Evolutionary conservation across 1,140 invertebrate species (phyloP).

Genomic region (Druon quercuslanigerum): DNA sequence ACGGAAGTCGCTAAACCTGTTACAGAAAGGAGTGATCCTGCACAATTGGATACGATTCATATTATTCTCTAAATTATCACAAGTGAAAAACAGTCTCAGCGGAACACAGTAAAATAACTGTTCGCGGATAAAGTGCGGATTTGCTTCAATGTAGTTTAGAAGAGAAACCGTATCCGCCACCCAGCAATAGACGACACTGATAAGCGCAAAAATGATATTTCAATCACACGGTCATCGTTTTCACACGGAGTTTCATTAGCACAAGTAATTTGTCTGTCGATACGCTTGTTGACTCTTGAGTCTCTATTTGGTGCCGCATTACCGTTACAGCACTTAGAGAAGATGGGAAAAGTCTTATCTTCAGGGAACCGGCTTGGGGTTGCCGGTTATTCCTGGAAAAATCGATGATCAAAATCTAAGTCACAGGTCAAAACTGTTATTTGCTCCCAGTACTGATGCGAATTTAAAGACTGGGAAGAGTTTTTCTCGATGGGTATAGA

Average conservation of each 20-base stretch:
- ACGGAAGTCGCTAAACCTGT: slow-evolving; percentile 7
- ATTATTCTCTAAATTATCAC: not conserved
- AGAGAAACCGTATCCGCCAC: not conserved
- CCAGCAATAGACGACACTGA: not conserved
- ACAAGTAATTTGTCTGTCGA: slow-evolving; percentile 61
- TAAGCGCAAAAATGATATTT: slow-evolving; percentile 42
- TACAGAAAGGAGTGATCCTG: not conserved
- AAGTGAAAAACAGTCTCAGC: not conserved
- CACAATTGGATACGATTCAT: not conserved
- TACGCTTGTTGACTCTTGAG: slow-evolving; percentile 40
- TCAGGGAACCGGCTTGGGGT: slow-evolving; percentile 20
- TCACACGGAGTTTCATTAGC: slow-evolving; percentile 56
- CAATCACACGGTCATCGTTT: slow-evolving; percentile 64
- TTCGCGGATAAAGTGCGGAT: not conserved
- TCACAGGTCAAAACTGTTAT: too few species aligned
- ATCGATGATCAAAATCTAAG: too few species aligned
- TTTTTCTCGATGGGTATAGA: too few species aligned
- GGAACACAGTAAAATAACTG: not conserved
- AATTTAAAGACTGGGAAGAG: too few species aligned
- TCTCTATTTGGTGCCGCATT: slow-evolving; percentile 36
- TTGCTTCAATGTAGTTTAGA: not conserved
- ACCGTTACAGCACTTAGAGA: slow-evolving; percentile 44
- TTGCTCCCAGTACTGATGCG: too few species aligned
- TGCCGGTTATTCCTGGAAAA: slow-evolving; percentile 5
- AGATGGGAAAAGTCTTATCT: slow-evolving; percentile 38